phyloP scores from a whole-genome alignment of 2,888 invertebrate species.

The Crematogaster levior region DNA sequence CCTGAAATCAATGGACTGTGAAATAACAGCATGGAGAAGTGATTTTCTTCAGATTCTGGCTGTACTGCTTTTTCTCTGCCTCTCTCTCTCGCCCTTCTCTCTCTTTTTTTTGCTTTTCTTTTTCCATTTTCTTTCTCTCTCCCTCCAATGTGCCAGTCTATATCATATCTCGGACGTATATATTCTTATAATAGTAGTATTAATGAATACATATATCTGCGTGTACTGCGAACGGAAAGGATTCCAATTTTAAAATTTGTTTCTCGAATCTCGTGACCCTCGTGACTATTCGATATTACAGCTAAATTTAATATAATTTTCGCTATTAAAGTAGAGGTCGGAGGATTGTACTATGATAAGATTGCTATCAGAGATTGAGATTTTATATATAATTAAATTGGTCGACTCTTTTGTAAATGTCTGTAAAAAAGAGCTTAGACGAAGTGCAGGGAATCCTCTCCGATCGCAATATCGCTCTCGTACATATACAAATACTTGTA shows the following conservation, averaged over 20 bases:
- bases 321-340: slow-evolving; percentile 9
- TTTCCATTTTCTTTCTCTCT: slow-evolving; percentile 34
- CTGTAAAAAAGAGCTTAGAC: slow-evolving; percentile 36
- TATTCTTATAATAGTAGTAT: slow-evolving; percentile 57
- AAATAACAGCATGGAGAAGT: slow-evolving; percentile 67
- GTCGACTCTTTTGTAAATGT: slow-evolving; percentile 38
- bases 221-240: slow-evolving; percentile 59
- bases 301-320: slow-evolving; percentile 49
- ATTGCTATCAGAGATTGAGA: slow-evolving; percentile 27
- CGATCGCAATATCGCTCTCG: slow-evolving; percentile 66
- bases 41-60: slow-evolving; percentile 53
- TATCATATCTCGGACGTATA: slow-evolving; percentile 61
- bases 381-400: slow-evolving; percentile 27
- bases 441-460: slow-evolving; percentile 59
- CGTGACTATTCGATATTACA: slow-evolving; percentile 12
- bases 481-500: slow-evolving; percentile 58
- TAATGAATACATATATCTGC: slow-evolving; percentile 58
- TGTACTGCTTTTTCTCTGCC: slow-evolving; percentile 20
- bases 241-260: slow-evolving; percentile 15
- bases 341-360: slow-evolving; percentile 21
- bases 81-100: neutral
- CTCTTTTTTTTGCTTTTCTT: slow-evolving; percentile 14
- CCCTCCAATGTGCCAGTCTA: slow-evolving; percentile 24
- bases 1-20: slow-evolving; percentile 72
- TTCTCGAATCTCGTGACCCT: slow-evolving; percentile 20